Evolutionary conservation across 2,797 vertebrate genomes (phyloP).

Genomic region (Pampus argenteus): DNA sequence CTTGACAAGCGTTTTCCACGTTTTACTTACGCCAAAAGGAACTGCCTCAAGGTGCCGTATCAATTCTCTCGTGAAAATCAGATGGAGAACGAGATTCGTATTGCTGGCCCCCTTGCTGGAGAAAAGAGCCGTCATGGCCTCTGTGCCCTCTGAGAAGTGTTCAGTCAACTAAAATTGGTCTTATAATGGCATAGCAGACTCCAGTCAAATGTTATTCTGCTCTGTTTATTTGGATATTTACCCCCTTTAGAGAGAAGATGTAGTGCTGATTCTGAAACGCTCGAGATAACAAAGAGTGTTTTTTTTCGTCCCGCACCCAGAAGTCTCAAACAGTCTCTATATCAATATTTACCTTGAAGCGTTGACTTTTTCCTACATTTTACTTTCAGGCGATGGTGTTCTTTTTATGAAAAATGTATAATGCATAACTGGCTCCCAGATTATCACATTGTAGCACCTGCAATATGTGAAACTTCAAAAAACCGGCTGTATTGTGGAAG

Average conservation of each 20-base stretch:
- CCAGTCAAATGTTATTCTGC: conserved; percentile 73
- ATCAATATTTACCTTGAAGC: conserved; percentile 80
- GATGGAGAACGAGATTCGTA: conserved; percentile 58
- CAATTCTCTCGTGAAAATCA: conserved; percentile 64
- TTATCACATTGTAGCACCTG: conserved; percentile 84
- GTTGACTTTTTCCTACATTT: conserved; percentile 75
- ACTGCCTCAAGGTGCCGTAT: conserved; percentile 45
- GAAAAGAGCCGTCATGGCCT: conserved; percentile 65
- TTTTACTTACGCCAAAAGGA: conserved; percentile 64
- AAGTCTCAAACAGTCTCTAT: conserved; percentile 74
- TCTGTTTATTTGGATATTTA: conserved; percentile 77
- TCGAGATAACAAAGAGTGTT: conserved; percentile 74
- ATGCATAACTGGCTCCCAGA: conserved; percentile 79
- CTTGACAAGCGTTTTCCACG: conserved; percentile 46
- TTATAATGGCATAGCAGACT: conserved; percentile 65
- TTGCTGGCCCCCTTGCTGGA: conserved; percentile 34
- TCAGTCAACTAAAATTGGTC: conserved; percentile 69
- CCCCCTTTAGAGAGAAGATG: conserved; percentile 71
- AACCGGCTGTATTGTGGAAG: conserved; percentile 77
- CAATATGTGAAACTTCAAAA: conserved; percentile 84
- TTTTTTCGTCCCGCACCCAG: conserved; percentile 70
- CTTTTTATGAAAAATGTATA: conserved; percentile 83
- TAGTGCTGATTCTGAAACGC: conserved; percentile 67
- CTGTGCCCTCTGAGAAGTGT: conserved; percentile 54
- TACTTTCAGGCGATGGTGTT: conserved; percentile 78